These are phyloP conservation scores for Hesperophylax magnus DNA, from an alignment of 1,140 invertebrate genomes.

Conservation along the genomic window DNA sequence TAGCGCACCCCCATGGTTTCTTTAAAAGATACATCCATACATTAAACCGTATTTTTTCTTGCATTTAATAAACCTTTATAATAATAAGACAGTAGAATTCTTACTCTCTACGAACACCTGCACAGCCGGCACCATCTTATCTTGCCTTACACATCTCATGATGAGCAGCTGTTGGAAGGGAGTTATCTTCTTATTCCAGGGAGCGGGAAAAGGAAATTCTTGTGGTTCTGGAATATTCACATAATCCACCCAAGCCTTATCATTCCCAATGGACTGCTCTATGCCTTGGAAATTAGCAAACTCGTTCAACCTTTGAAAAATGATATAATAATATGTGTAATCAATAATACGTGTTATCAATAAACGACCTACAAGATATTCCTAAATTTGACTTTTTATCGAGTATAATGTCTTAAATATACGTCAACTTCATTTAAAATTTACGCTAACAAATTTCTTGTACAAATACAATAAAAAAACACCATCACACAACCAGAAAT, in stretches of 20 bases:
- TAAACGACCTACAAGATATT: too few relatives aligned
- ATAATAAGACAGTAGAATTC: neutral
- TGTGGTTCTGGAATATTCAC: conserved; percentile 84
- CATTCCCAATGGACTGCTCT: conserved; percentile 71
- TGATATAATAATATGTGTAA: too few relatives aligned
- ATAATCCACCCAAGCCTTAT: conserved; percentile 81
- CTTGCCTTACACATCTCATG: conserved; percentile 86
- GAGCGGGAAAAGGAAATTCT: conserved; percentile 75
- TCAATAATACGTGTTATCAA: too few relatives aligned
- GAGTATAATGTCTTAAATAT: too few relatives aligned
- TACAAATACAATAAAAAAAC: too few relatives aligned
- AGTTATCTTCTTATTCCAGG: conserved; percentile 76
- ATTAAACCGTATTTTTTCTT: neutral
- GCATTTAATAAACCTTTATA: neutral
- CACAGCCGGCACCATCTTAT: conserved; percentile 90
- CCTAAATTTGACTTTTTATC: too few relatives aligned
- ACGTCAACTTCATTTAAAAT: too few relatives aligned
- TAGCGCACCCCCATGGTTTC: conserved; percentile 84
- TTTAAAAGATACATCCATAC: conserved; percentile 58
- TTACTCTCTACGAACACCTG: conserved; percentile 82
- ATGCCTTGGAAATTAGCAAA: conserved; percentile 73
- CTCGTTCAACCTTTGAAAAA: conserved; percentile 64
- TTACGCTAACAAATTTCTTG: too few relatives aligned
- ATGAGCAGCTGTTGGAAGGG: conserved; percentile 85
- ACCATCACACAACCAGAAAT: too few relatives aligned